Evolutionary conservation across 2,113 vertebrate genomes (phyloP).

Genomic region (Rhizomys pruinosus): DNA sequence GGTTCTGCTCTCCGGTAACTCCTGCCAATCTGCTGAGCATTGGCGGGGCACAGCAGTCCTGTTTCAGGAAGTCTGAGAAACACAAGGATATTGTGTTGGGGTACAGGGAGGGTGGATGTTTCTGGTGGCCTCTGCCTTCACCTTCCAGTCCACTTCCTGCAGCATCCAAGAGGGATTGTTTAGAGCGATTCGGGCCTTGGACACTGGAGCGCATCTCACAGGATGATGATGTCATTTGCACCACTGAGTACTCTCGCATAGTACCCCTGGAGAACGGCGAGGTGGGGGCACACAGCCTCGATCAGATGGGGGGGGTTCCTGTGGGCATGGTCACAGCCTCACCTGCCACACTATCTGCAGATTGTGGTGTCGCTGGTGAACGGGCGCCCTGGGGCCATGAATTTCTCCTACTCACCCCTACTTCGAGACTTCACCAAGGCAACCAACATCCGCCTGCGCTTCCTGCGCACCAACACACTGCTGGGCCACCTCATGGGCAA

Average conservation of each 20-base stretch:
- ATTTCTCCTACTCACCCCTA: slow-evolving; percentile 97
- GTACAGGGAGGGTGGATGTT: not conserved
- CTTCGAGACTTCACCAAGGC: slow-evolving; percentile 98
- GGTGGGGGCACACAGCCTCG: slow-evolving; percentile 82
- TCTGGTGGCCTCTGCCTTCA: not conserved
- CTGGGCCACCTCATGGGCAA: slow-evolving; percentile 99
- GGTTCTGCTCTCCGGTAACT: not conserved
- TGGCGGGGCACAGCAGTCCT: no score
- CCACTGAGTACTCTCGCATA: slow-evolving; percentile 95
- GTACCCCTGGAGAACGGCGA: slow-evolving; percentile 98
- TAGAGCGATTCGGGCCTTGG: slow-evolving; percentile 93
- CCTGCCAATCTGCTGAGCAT: fast-evolving
- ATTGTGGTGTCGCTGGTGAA: slow-evolving; percentile 98
- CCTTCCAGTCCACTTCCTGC: not conserved
- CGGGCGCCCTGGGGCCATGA: slow-evolving; percentile 95
- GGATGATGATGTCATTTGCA: slow-evolving; percentile 92
- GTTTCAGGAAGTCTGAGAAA: fast-evolving
- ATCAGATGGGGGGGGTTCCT: fast-evolving
- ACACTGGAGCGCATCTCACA: slow-evolving; percentile 91
- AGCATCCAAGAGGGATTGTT: slow-evolving; percentile 97
- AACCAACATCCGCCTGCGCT: slow-evolving; percentile 95
- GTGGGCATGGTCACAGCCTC: fast-evolving
- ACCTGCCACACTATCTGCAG: slow-evolving; percentile 74
- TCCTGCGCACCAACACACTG: slow-evolving; percentile 97
- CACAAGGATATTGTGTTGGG: fast-evolving